Evolutionary conservation across 2,888 invertebrate species (phyloP).

Genomic region (Sipha maydis): DNA sequence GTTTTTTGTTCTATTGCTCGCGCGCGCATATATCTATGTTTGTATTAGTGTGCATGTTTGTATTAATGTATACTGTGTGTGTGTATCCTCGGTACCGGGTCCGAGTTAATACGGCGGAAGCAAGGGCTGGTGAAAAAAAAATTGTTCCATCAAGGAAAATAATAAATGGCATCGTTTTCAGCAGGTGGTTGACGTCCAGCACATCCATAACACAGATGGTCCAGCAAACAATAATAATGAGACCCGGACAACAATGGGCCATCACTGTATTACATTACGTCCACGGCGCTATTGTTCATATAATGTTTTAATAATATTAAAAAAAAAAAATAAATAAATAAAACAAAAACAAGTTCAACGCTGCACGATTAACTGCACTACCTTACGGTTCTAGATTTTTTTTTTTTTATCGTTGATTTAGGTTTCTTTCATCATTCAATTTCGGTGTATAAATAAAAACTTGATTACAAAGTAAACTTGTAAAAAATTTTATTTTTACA

Average conservation of each 20-base stretch:
- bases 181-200: constrained; percentile 55
- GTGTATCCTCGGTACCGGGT: neutral
- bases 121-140: constrained; percentile 1
- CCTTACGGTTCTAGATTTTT: neutral
- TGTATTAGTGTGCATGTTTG: no score
- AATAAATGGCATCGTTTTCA: constrained; percentile 54
- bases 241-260: constrained; percentile 34
- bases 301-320: constrained; percentile 43
- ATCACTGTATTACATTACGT: constrained; percentile 35
- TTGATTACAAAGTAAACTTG: neutral
- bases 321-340: neutral
- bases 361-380: no score
- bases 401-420: neutral
- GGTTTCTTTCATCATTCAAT: neutral
- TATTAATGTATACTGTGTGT: neutral
- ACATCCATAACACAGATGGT: constrained; percentile 44
- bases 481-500: neutral
- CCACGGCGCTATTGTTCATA: constrained; percentile 10
- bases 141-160: constrained; percentile 43
- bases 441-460: neutral
- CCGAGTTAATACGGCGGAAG: neutral
- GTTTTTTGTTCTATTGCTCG: neutral
- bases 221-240: constrained; percentile 45
- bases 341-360: neutral
- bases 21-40: neutral